Conservation (phyloP, 2,797 vertebrate species). For the Halcyon chelicuti region DNA sequence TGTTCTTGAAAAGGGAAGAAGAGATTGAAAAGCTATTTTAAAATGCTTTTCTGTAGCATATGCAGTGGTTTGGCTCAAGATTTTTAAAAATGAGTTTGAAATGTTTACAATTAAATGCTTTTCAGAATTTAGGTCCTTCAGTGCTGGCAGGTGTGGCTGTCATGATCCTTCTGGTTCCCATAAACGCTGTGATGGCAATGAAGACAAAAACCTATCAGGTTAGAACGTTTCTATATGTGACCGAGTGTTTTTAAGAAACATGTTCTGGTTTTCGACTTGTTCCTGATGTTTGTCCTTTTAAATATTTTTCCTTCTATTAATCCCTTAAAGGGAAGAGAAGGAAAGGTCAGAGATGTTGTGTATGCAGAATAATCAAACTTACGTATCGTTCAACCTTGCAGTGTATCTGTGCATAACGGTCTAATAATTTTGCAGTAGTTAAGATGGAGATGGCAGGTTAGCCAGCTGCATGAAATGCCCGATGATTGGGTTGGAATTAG, state of each 20-base stretch:
- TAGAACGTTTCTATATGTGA: not conserved
- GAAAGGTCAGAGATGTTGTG: not conserved
- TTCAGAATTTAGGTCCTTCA: constrained; percentile 90
- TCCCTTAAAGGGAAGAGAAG: not conserved
- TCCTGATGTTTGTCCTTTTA: not conserved
- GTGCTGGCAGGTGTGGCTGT: constrained; percentile 94
- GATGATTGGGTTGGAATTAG: not conserved
- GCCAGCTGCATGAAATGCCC: not conserved
- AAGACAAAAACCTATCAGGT: constrained; percentile 98
- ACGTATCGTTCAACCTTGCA: not conserved
- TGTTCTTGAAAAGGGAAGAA: not conserved
- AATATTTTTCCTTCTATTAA: not conserved
- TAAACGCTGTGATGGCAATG: constrained; percentile 95
- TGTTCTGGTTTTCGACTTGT: not conserved
- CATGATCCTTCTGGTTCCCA: constrained; percentile 94
- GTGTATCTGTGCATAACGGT: not conserved
- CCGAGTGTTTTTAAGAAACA: not conserved
- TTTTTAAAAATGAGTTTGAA: not conserved
- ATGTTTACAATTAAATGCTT: not conserved
- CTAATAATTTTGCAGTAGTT: not conserved
- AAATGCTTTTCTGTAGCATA: not conserved
- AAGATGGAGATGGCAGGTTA: not conserved
- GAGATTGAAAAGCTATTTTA: not conserved
- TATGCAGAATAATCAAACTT: not conserved
- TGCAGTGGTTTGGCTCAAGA: not conserved